Conservation (phyloP, 2,113 vertebrate species). For the Podarcis raffonei region DNA sequence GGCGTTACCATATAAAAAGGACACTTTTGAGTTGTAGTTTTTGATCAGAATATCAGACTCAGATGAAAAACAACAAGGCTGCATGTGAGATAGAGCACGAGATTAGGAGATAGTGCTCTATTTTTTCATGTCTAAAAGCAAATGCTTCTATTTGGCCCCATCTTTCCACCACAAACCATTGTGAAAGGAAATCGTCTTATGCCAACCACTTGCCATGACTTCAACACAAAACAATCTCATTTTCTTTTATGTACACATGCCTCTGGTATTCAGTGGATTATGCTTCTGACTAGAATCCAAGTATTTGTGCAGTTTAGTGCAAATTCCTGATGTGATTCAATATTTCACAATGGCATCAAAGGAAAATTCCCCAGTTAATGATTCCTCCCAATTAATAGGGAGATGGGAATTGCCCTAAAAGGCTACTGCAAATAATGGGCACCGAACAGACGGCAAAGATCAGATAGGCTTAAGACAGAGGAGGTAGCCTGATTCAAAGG, state of each 20-base stretch:
- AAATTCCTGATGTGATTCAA: slow-evolving; percentile 47
- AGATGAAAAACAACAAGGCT: slow-evolving; percentile 5
- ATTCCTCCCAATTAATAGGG: slow-evolving; percentile 37
- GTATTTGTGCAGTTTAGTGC: slow-evolving; percentile 52
- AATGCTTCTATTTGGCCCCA: slow-evolving; percentile 2
- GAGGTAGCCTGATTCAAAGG: neutral
- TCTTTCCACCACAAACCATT: slow-evolving; percentile 14
- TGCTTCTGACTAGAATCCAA: slow-evolving; percentile 54
- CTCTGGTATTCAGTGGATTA: slow-evolving; percentile 42
- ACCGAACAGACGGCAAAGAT: neutral
- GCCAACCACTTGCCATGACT: slow-evolving; percentile 37
- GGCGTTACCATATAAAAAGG: slow-evolving; percentile 32
- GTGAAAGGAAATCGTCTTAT: slow-evolving; percentile 1
- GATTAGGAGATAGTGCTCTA: neutral
- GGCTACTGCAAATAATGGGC: neutral
- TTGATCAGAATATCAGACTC: neutral
- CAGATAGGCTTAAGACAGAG: neutral
- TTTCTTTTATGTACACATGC: slow-evolving; percentile 16
- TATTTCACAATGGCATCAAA: slow-evolving; percentile 49
- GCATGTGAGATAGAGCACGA: neutral
- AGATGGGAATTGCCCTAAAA: slow-evolving; percentile 17
- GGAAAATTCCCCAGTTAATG: slow-evolving; percentile 40
- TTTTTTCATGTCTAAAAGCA: slow-evolving; percentile 1
- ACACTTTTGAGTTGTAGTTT: neutral
- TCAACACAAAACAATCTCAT: slow-evolving; percentile 5